Percentiles rank a stretch among this genome's conserved stretches.
Evolutionary conservation across 2,888 invertebrate species (phyloP).

Genomic region (Anagyrus pseudococci): DNA sequence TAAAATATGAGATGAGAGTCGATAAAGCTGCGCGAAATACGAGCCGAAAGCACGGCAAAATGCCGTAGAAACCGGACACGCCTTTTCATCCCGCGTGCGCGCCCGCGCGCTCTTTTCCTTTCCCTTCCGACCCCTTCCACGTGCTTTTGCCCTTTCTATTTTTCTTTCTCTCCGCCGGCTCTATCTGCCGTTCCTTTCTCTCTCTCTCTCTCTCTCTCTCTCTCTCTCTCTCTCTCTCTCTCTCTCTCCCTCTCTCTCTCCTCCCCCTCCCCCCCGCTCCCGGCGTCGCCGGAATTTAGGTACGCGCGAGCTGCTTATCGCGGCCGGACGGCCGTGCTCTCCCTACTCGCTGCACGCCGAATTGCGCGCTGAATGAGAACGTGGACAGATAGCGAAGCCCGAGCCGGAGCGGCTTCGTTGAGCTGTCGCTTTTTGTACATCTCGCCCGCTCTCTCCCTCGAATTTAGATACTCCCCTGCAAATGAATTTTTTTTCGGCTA

Average conservation of each 20-base stretch:
- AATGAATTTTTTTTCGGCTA: too few species aligned
- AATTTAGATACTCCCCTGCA: too few species aligned
- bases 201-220: not conserved
- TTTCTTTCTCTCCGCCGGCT: too few species aligned
- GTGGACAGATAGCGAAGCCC: too few species aligned
- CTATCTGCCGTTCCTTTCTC: too few species aligned
- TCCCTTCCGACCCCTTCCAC: not conserved
- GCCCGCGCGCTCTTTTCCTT: not conserved
- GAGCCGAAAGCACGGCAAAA: conserved; percentile 34
- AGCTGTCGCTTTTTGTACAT: too few species aligned
- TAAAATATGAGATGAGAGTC: conserved; percentile 37
- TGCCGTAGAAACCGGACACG: conserved; percentile 21
- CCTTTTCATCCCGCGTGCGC: too few species aligned
- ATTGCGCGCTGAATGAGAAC: too few species aligned
- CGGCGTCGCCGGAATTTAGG: not conserved
- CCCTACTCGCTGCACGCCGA: too few species aligned
- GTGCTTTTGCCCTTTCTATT: not conserved
- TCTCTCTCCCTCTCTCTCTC: not conserved
- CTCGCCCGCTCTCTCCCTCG: too few species aligned
- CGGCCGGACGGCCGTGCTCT: not conserved
- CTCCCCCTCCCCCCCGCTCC: not conserved
- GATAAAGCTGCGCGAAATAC: conserved; percentile 37
- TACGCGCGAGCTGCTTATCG: conserved; percentile 1
- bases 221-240: not conserved
- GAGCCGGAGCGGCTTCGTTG: too few species aligned